Evolutionary conservation across 2,888 invertebrate genomes (phyloP).

Genomic region (Agrilus biguttatus): DNA sequence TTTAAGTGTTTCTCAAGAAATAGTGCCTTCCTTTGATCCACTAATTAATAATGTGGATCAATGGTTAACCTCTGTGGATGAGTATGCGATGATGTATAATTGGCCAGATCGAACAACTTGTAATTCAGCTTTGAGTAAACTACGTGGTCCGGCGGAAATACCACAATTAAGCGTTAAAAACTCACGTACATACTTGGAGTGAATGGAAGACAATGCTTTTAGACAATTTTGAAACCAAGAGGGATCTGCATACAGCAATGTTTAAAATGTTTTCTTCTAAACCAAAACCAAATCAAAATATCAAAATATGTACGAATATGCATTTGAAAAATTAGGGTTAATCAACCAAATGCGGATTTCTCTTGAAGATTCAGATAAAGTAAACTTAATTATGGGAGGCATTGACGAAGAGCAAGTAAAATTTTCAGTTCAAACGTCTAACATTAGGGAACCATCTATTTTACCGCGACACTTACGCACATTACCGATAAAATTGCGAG

Average conservation of each 20-base stretch:
- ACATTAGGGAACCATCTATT: too few relatives aligned
- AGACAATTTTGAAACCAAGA: too few relatives aligned
- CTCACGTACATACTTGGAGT: too few relatives aligned
- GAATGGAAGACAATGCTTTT: too few relatives aligned
- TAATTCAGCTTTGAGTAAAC: constrained; percentile 1
- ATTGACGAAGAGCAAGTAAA: constrained; percentile 1
- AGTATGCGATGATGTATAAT: constrained; percentile 3
- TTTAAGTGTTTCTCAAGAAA: neutral
- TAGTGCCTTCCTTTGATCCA: constrained; percentile 4
- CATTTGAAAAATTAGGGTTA: constrained; percentile 1
- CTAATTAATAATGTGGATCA: constrained; percentile 3
- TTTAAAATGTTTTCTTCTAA: too few relatives aligned
- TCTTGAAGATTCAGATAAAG: neutral
- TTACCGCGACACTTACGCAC: too few relatives aligned
- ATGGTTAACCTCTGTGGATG: constrained; percentile 8
- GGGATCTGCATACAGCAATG: too few relatives aligned
- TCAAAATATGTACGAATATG: constrained; percentile 2
- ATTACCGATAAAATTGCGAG: too few relatives aligned
- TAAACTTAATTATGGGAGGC: constrained; percentile 3
- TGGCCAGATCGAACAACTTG: constrained; percentile 4
- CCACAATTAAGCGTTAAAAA: too few relatives aligned
- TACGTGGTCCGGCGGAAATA: too few relatives aligned
- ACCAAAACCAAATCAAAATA: neutral
- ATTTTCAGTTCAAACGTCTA: constrained; percentile 1
- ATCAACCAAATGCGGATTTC: constrained; percentile 1